Evolutionary conservation across 2,797 vertebrate genomes (phyloP), one percentile per base, ranked within the genome.

Genomic region (Valencia hispanica): DNA sequence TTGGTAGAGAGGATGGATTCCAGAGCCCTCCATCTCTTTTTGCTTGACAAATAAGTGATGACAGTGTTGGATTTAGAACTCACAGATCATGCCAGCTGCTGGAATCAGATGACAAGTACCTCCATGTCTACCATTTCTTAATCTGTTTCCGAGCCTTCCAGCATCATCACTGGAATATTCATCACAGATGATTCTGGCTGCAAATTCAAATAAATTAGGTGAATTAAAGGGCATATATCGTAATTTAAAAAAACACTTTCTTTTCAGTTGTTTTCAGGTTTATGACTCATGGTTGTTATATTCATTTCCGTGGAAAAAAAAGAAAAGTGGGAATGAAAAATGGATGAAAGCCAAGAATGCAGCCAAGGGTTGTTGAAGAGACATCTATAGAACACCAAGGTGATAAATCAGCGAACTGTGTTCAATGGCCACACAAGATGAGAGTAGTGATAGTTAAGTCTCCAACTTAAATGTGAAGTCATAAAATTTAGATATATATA

Each of bases 11-110:
- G 76, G 79, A 75, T 69, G 68, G 78, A 73, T 85, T 53, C 75
- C 39, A 36, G 76, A 84, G 76, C 43, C 72, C 55, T 84, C 70
- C 71, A 70, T 82, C 73, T 83, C 71, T 70, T 75, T 80, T 68
- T 39, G 65, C 78, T 78, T 87, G 85, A 91, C 89, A 92, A 91
- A 93, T 87, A 80, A 84, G 80, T 86, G 85, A 84, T 93, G 89
- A 91, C 92, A 89, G 84, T 57, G 78, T 80, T 87, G 88, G 84
- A 92, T 92, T 90, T 85, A 85, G 84, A 81, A 84, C 71, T 89
- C 90, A 88, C 85, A 91, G 85, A 87, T 88, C 89, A 87, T 84
- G 84, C 88, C 90, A 92, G 86, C 87, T 89, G 86, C 87, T 87
- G 70, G 80, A 90, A 87, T 90, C 86, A 61, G 84, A 89, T 89